A percentile compares a stretch with the other conserved stretches of the same genome.
Conservation (phyloP, 2,888 invertebrate species). For the Phrixothrix hirtus region DNA sequence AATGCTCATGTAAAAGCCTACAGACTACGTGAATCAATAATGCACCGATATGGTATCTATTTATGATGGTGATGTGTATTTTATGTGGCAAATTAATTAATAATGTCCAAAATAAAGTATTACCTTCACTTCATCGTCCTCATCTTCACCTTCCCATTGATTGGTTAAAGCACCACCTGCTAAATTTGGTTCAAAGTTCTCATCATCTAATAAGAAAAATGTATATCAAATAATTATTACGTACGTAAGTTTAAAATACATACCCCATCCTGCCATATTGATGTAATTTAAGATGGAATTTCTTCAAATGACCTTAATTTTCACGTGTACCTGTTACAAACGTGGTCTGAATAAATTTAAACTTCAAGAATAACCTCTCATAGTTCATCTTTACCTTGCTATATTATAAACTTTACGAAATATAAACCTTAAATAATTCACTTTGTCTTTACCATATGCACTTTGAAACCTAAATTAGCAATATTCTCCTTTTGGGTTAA, state of each 20-base stretch:
- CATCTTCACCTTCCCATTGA: constrained; percentile 89
- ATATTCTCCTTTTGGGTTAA: constrained; percentile 18
- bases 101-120: constrained; percentile 4
- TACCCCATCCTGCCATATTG: constrained; percentile 56
- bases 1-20: no score
- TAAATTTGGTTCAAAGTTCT: constrained; percentile 70
- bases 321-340: constrained; percentile 46
- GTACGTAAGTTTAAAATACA: constrained; percentile 28
- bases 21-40: no score
- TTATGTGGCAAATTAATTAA: constrained; percentile 17
- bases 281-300: constrained; percentile 32
- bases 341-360: constrained; percentile 17
- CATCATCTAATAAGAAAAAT: constrained; percentile 70
- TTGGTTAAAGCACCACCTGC: constrained; percentile 65
- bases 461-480: constrained; percentile 9
- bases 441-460: not conserved
- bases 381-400: constrained; percentile 21
- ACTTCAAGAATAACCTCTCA: constrained; percentile 26
- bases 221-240: constrained; percentile 10
- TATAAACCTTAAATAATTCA: not conserved
- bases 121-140: constrained; percentile 85
- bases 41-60: no score
- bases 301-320: constrained; percentile 39
- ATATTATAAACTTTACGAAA: not conserved
- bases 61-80: no score